Evolutionary conservation across 2,113 vertebrate genomes (phyloP).

Genomic region (Eupsittula cactorum): DNA sequence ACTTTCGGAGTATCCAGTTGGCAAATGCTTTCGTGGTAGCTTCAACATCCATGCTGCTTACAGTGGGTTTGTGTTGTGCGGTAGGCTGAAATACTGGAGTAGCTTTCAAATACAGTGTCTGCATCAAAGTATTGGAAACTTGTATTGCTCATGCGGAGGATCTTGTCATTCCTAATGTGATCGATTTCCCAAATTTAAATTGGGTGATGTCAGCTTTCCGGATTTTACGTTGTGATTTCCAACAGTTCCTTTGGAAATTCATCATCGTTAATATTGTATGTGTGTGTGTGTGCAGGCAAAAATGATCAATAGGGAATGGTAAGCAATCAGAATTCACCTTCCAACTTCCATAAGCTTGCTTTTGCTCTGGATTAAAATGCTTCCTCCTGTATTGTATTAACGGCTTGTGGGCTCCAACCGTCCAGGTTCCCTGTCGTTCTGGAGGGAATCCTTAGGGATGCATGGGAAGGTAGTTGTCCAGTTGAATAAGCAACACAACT

Average conservation of each 20-base stretch:
- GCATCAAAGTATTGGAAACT: not conserved
- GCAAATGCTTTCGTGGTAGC: not conserved
- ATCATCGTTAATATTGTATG: not conserved
- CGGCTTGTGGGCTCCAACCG: not conserved
- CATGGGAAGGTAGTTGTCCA: fast-evolving
- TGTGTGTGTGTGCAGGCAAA: not conserved
- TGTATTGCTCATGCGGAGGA: not conserved
- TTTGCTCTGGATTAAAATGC: not conserved
- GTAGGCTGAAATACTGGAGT: too few relatives aligned
- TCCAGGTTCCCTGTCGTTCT: not conserved
- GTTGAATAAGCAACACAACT: not conserved
- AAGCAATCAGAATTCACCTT: not conserved
- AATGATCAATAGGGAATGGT: not conserved
- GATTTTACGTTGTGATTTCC: not conserved
- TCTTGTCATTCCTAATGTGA: not conserved
- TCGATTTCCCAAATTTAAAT: not conserved
- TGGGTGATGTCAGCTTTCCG: not conserved
- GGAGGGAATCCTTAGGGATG: not conserved
- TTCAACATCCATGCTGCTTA: not conserved
- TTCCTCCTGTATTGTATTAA: not conserved
- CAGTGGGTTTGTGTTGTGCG: not conserved
- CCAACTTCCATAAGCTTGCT: fast-evolving
- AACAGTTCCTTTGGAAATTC: not conserved
- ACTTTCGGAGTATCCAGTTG: not conserved
- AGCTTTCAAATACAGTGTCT: not conserved